Evolutionary conservation across 2,797 vertebrate genomes (phyloP).

Genomic region (Triplophysa yarkandensis): DNA sequence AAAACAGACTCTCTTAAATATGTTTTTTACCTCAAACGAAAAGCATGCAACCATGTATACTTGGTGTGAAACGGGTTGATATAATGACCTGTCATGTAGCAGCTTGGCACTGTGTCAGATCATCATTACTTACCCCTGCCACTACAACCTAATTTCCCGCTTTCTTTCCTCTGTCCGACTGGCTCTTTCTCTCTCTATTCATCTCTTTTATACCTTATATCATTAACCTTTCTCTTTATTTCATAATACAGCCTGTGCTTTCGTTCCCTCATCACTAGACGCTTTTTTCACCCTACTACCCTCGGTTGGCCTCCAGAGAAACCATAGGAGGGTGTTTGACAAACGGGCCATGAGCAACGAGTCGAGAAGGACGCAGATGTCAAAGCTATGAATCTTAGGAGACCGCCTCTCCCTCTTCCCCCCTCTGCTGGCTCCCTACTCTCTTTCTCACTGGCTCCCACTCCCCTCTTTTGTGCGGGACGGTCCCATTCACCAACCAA

Average conservation of each 20-base stretch:
- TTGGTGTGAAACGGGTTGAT: slow-evolving; percentile 36
- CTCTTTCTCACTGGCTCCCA: slow-evolving; percentile 46
- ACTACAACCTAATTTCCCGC: slow-evolving; percentile 35
- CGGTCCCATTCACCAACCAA: slow-evolving; percentile 70
- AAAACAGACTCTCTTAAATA: background rate
- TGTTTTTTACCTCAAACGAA: slow-evolving; percentile 4
- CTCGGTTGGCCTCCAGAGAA: slow-evolving; percentile 41
- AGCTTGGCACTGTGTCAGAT: slow-evolving; percentile 28
- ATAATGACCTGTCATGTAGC: slow-evolving; percentile 19
- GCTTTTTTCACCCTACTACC: slow-evolving; percentile 65
- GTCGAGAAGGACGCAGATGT: slow-evolving; percentile 99
- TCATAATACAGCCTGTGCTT: slow-evolving; percentile 62
- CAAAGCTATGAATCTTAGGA: slow-evolving; percentile 86
- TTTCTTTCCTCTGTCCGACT: slow-evolving; percentile 35
- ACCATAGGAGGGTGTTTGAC: slow-evolving; percentile 67
- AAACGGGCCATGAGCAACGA: slow-evolving; percentile 86
- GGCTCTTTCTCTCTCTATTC: slow-evolving; percentile 59
- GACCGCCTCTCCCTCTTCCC: slow-evolving; percentile 46
- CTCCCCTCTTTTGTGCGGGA: slow-evolving; percentile 29
- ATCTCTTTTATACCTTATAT: slow-evolving; percentile 60
- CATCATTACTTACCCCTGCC: slow-evolving; percentile 42
- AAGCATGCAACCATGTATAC: slow-evolving; percentile 27
- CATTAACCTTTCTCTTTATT: slow-evolving; percentile 74
- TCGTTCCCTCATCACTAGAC: slow-evolving; percentile 67
- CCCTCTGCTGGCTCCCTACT: slow-evolving; percentile 36